Conservation (phyloP, 2,113 vertebrate species). For the Hyaena hyaena region DNA sequence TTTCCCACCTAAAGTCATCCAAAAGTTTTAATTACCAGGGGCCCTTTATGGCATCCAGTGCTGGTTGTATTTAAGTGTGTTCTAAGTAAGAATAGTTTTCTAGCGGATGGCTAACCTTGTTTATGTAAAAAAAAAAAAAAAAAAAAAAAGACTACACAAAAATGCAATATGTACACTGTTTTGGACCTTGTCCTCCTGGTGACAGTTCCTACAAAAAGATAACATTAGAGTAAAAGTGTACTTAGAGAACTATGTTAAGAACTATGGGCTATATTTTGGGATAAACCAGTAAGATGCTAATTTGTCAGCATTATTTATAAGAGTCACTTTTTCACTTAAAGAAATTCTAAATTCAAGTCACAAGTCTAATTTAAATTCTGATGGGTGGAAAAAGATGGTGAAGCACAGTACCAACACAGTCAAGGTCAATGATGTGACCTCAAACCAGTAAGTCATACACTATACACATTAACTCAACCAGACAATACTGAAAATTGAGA, state of each 20-base stretch:
- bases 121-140: neutral
- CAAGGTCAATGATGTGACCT: constrained; percentile 10
- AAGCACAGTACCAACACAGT: neutral
- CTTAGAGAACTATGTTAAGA: neutral
- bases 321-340: constrained; percentile 56
- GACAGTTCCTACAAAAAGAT: constrained; percentile 24
- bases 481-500: neutral
- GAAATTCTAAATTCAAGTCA: constrained; percentile 56
- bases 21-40: neutral
- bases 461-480: neutral
- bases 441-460: constrained; percentile 1
- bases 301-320: constrained; percentile 38
- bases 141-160: neutral
- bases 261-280: neutral
- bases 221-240: neutral
- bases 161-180: neutral
- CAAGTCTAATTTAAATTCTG: neutral
- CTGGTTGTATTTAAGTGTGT: neutral
- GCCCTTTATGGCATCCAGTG: neutral
- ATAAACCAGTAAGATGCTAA: constrained; percentile 30
- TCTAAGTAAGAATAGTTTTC: constrained; percentile 47
- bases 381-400: neutral
- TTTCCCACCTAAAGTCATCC: constrained; percentile 32
- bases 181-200: neutral
- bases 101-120: neutral